These are phyloP conservation scores for Enteromius fasciolatus DNA, from an alignment of 2,797 vertebrate species.

Conservation along the genomic window DNA sequence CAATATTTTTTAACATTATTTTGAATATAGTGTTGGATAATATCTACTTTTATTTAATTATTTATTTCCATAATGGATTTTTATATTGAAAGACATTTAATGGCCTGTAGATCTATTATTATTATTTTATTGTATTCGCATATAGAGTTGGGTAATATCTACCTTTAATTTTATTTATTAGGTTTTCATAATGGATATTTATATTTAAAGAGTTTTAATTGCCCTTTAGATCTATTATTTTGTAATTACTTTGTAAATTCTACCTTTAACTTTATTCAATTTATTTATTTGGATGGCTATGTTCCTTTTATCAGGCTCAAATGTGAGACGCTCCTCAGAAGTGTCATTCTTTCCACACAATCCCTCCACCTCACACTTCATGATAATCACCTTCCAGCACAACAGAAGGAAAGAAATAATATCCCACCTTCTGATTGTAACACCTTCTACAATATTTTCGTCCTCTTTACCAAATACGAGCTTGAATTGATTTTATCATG, in stretches of 20 bases:
- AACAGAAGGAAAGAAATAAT: constrained; percentile 64
- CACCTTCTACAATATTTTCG: constrained; percentile 58
- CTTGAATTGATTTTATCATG: constrained; percentile 35
- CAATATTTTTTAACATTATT: no score
- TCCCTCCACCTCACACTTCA: constrained; percentile 76
- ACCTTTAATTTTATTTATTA: neutral
- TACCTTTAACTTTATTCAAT: no score
- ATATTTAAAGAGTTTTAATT: no score
- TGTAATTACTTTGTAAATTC: no score
- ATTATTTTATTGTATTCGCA: neutral
- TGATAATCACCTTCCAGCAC: constrained; percentile 78
- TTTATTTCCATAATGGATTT: neutral
- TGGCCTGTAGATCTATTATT: neutral
- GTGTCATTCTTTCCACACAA: constrained; percentile 71
- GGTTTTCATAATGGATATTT: neutral
- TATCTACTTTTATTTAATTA: neutral
- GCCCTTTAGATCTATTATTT: no score
- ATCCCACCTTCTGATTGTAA: constrained; percentile 57
- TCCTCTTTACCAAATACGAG: constrained; percentile 50
- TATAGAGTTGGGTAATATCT: neutral
- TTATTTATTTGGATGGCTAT: constrained; percentile 35
- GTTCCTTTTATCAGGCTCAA: constrained; percentile 49
- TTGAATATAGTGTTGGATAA: neutral
- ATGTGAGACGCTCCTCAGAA: constrained; percentile 49
- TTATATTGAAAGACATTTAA: neutral